Conservation (phyloP, 2,888 invertebrate genomes). For the Tortricodes alternella region DNA sequence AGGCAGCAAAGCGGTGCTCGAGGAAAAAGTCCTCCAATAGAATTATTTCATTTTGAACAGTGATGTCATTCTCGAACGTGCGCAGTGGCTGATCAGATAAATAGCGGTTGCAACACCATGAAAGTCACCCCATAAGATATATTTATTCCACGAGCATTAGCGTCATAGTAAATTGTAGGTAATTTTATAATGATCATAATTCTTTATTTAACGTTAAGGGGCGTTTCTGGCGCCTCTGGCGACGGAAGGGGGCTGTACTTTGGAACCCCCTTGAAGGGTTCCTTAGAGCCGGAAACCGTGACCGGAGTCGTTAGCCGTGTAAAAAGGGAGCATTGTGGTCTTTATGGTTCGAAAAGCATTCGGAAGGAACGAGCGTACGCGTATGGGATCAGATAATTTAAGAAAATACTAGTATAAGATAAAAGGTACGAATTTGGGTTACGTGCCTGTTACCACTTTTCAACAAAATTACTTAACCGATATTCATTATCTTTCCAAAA, state of each 20-base stretch:
- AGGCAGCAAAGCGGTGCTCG: too few relatives aligned
- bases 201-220: slow-evolving; percentile 27
- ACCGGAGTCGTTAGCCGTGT: slow-evolving; percentile 19
- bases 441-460: too few relatives aligned
- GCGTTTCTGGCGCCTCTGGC: slow-evolving; percentile 17
- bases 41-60: too few relatives aligned
- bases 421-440: too few relatives aligned
- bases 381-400: too few relatives aligned
- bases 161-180: slow-evolving; percentile 19
- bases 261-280: slow-evolving; percentile 22
- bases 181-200: slow-evolving; percentile 23
- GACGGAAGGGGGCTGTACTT: slow-evolving; percentile 26
- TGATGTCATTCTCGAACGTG: too few relatives aligned
- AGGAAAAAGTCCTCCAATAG: too few relatives aligned
- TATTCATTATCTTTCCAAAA: too few relatives aligned
- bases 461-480: too few relatives aligned
- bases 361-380: background rate
- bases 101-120: background rate
- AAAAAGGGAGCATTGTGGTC: background rate
- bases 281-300: slow-evolving; percentile 26
- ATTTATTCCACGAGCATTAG: slow-evolving; percentile 13
- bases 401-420: too few relatives aligned
- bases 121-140: background rate
- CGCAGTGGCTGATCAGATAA: too few relatives aligned
- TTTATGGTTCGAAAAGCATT: background rate